Evolutionary conservation across 37 sponge, comb jelly and placozoan species (phyloP).

Genomic region (Sycon ciliatum): DNA sequence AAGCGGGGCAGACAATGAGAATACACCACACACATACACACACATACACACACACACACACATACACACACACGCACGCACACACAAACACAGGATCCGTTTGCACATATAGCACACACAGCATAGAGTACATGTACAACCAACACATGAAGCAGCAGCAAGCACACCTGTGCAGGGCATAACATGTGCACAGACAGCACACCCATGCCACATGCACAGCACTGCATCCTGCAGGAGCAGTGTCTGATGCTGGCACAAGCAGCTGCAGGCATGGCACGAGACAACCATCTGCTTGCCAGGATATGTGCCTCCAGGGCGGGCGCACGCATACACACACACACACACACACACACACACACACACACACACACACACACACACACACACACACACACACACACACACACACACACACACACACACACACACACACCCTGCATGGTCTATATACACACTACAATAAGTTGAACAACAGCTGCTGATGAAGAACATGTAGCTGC

Average conservation of each 20-base stretch:
- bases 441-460: no score
- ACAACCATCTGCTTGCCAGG: no score
- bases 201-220: no score
- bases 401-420: no score
- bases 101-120: conserved; percentile 3
- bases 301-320: no score
- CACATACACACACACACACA: background rate
- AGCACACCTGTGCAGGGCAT: no score
- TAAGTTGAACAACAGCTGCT: no score
- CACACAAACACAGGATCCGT: background rate
- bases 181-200: background rate
- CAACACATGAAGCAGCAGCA: no score
- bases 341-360: background rate
- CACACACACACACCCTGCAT: no score
- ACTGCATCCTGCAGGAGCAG: background rate
- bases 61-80: background rate
- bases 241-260: background rate
- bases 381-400: background rate
- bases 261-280: background rate
- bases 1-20: background rate
- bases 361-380: background rate
- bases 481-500: no score
- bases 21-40: background rate
- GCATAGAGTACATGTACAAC: no score
- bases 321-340: conserved; percentile 5